phyloP scores from a whole-genome alignment of 2,888 invertebrate genomes.

The Agriotes lineatus region DNA sequence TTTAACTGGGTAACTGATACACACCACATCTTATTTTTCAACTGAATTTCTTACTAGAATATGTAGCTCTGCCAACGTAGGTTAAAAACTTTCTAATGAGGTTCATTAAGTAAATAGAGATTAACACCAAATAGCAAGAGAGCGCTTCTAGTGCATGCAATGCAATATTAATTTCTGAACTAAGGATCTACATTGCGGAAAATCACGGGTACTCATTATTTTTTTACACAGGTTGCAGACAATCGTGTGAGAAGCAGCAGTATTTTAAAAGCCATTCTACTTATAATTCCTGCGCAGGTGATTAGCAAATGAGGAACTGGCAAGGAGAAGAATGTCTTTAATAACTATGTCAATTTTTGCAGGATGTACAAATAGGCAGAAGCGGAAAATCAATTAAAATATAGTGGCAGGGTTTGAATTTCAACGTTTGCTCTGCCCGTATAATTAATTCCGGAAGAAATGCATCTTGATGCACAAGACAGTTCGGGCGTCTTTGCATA shows the following conservation, averaged over 20 bases:
- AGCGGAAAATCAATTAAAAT: too few species aligned
- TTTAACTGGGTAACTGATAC: too few species aligned
- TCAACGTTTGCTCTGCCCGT: neutral
- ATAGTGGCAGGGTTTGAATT: neutral
- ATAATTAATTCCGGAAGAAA: constrained; percentile 17
- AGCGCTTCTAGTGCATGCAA: neutral
- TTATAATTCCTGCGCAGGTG: too few species aligned
- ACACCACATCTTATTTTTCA: too few species aligned
- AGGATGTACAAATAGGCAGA: too few species aligned
- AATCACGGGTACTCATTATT: constrained; percentile 5
- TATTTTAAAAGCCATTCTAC: too few species aligned
- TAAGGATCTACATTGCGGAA: neutral
- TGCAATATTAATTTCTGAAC: neutral
- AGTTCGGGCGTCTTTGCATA: constrained; percentile 30
- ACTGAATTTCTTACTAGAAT: too few species aligned
- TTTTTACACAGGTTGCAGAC: constrained; percentile 1
- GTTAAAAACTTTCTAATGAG: neutral
- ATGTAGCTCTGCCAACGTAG: constrained; percentile 1
- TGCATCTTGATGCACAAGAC: constrained; percentile 25
- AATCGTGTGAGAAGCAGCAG: constrained; percentile 5
- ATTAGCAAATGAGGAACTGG: too few species aligned
- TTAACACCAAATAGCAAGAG: neutral
- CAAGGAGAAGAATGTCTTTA: too few species aligned
- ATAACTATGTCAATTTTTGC: too few species aligned
- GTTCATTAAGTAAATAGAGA: neutral